Percentiles rank a stretch among this genome's conserved stretches.
Conservation (phyloP, 2,797 vertebrate genomes). For the Falco biarmicus region DNA sequence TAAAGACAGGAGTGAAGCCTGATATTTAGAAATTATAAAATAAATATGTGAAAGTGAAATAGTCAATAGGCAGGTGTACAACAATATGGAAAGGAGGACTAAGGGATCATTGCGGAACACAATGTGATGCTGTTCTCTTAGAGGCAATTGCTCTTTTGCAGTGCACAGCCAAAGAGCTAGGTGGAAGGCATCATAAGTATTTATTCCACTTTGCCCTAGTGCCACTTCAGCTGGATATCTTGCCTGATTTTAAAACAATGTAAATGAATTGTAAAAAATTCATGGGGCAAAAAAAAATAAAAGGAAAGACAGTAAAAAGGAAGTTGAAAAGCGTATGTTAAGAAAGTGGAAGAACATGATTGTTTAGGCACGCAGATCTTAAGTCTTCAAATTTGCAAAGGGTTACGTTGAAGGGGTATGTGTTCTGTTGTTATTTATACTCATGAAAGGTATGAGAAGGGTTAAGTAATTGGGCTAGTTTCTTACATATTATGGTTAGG, state of each 20-base stretch:
- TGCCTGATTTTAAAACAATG: neutral
- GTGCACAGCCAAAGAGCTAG: neutral
- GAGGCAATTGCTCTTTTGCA: neutral
- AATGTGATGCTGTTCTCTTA: neutral
- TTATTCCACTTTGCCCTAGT: neutral
- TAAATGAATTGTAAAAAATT: neutral
- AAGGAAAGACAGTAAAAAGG: neutral
- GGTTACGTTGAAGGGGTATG: neutral
- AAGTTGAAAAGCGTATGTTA: neutral
- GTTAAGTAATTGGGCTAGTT: neutral
- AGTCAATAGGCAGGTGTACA: neutral
- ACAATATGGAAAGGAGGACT: neutral
- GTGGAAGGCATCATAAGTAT: neutral
- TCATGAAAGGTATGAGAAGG: neutral
- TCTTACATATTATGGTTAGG: neutral
- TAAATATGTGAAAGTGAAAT: neutral
- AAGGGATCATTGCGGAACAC: neutral
- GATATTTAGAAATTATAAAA: neutral
- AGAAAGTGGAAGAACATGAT: neutral
- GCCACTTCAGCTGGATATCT: neutral
- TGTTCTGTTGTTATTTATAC: neutral
- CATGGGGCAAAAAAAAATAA: accelerated
- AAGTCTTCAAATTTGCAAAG: neutral
- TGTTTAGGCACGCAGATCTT: neutral
- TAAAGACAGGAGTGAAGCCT: neutral